Base-by-base conservation (phyloP, 2,113 vertebrate species). In the Mastomys natalensis region DNA sequence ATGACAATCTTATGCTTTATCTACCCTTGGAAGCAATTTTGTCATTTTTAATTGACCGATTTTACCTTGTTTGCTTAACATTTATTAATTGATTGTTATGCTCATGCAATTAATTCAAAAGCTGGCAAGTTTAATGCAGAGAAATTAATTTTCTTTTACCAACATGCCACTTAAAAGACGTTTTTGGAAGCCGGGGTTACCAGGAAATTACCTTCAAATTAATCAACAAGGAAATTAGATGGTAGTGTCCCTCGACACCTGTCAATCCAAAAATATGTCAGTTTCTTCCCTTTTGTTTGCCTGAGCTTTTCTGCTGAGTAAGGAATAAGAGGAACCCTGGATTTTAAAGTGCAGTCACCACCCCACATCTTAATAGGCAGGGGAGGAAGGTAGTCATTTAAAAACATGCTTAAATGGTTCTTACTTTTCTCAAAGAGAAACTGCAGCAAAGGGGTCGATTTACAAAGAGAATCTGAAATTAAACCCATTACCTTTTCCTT, bases 1-100 rank as follows among this genome's bases (percentile, higher is more conserved):
- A 95, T 40, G 96, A 96, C 91, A 98, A 85, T 53, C 88, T 97
- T 97, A 96, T 96, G 96, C 76, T 97, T 98, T 98, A 97, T 97
- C 98, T 98, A 91, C 87, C 97, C 80, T 96, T 97, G 70, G 96
- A 98, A 98, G 98, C 98, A 98, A 98, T 98, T 98, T 98, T 98
- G 95, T 98, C 98, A 98, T 98, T 98, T 98, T 98, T 98, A 98
- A 98, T 98, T 98, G 98, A 98, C 97, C 64, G 93, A 98, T 62
- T 98, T 98, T 98, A 97, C 97, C 95, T 98, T 98, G 97, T 98
- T 98, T 98, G 97, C 96, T 98, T 98, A 98, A 98, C 97, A 97
- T 97, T 98, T 98, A 98, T 98, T 98, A 99, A 98, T 98, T 98
- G 98, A 98, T 98, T 98, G 93, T 96, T 98, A 97, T 93, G 96